Evolutionary conservation across 2,888 invertebrate species (phyloP), one percentile per base, ranked within the genome.

Genomic region (Mythimna albipuncta): DNA sequence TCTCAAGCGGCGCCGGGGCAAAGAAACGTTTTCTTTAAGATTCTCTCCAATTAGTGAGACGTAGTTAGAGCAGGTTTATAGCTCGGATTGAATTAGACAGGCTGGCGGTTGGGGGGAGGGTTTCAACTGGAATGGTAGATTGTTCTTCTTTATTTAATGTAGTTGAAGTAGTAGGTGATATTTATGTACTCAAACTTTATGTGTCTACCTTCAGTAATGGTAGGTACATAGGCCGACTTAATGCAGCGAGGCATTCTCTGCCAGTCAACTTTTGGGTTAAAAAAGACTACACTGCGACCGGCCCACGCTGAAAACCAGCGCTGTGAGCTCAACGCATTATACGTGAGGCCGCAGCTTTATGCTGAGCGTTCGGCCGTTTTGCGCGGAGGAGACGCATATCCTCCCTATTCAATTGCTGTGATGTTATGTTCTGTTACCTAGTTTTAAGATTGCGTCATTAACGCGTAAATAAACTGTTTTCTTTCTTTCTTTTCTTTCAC

Each of bases 21-120:
- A 86, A 73, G 75, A 44, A 69, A 64, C 75, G 73, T 70, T 86
- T 86, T 73, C 73, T 79, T 81, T 72, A 81, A 86, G 87, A 78
- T 68, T 76, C 83, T 63, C 85, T 86, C 86, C 87, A 85, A 86
- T 86, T 86, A 86, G 85, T 55, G 69, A 64, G 75, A 57, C 66
- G 64, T 50, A 77, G 68, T 76, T 70, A 71, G 69, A 55, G 6
- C 61, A 52, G 44, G 66, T 61, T 69, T 75, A 76, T 66, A 55
- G 41, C 47, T 6, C 26, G 1, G 52, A 79, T 69, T 54, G 70
- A 57, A 82, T 79, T 66, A 70, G 47, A 63, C 44, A 50, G 44
- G 61, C 6, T 57, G 44, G 55, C 10, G 65, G 38, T 54, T 0
- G 16, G 13, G 16, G 1, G 13, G 47, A 16, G 41, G 11, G 44